Conservation (phyloP, 2,113 vertebrate genomes). For the Anhinga anhinga region DNA sequence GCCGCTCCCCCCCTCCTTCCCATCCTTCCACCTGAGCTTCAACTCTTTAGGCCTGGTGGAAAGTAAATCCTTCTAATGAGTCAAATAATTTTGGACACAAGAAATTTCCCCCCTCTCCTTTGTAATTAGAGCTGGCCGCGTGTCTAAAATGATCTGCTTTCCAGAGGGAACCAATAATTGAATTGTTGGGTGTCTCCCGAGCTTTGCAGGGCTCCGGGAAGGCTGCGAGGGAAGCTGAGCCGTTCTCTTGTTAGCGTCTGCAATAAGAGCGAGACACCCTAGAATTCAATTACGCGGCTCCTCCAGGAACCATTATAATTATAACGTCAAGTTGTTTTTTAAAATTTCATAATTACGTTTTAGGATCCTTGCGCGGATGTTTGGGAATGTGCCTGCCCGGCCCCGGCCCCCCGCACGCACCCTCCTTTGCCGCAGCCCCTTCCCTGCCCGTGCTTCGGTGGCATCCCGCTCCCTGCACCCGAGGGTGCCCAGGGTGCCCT, state of each 20-base stretch:
- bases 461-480: neutral
- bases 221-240: conserved; percentile 55
- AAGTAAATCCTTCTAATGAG: conserved; percentile 40
- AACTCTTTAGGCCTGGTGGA: neutral
- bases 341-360: conserved; percentile 67
- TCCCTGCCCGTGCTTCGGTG: accelerated
- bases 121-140: conserved; percentile 61
- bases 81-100: conserved; percentile 56
- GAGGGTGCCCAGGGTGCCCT: neutral
- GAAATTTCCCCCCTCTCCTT: conserved; percentile 29
- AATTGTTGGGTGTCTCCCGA: conserved; percentile 64
- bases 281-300: conserved; percentile 56
- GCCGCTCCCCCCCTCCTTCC: neutral
- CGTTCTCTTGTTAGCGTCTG: conserved; percentile 50
- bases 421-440: neutral
- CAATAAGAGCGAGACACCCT: conserved; percentile 55
- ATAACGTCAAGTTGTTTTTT: conserved; percentile 66
- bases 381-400: neutral
- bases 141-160: conserved; percentile 64
- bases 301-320: conserved; percentile 60
- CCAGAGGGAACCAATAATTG: conserved; percentile 66
- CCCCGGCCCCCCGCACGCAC: accelerated
- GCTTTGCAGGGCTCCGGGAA: conserved; percentile 58
- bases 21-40: neutral
- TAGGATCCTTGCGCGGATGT: conserved; percentile 32